phyloP scores from a whole-genome alignment of 2,888 invertebrate genomes.

The Sinelater perroti region DNA sequence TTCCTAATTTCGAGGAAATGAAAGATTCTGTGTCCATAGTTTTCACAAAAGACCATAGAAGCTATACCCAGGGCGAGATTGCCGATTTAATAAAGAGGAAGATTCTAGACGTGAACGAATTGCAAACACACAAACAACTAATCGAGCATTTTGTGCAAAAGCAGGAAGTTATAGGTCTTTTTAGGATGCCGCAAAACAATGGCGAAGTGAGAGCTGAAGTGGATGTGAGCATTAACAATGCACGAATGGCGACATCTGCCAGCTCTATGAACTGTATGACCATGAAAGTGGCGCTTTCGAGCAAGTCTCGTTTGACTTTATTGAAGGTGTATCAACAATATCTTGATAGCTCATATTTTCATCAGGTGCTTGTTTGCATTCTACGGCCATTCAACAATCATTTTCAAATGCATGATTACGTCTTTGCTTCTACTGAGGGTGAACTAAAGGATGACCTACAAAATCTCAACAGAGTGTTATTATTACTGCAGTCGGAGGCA shows the following conservation, averaged over 20 bases:
- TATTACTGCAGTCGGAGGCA: background rate
- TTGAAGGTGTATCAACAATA: conserved; percentile 6
- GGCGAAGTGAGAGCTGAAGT: background rate
- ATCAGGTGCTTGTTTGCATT: background rate
- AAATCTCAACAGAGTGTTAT: background rate
- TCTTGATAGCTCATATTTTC: conserved; percentile 10
- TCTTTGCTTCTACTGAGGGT: conserved; percentile 9
- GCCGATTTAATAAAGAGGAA: conserved; percentile 1
- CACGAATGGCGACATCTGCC: background rate
- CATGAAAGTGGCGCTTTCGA: conserved; percentile 2
- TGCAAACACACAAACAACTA: background rate
- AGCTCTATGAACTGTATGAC: background rate
- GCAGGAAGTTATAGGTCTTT: conserved; percentile 2
- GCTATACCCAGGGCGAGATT: background rate
- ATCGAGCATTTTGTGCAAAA: conserved; percentile 7
- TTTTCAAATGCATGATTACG: conserved; percentile 5
- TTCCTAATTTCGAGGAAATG: conserved; percentile 6
- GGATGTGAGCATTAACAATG: conserved; percentile 3
- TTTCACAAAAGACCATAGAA: conserved; percentile 19
- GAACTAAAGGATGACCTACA: conserved; percentile 2
- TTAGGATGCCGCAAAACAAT: conserved; percentile 9
- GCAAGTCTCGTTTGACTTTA: background rate
- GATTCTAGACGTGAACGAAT: conserved; percentile 3
- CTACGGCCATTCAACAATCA: background rate
- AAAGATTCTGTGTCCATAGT: conserved; percentile 1